These are phyloP conservation scores for Vimba vimba DNA, from an alignment of 2,113 vertebrate species.

Conservation along the genomic window DNA sequence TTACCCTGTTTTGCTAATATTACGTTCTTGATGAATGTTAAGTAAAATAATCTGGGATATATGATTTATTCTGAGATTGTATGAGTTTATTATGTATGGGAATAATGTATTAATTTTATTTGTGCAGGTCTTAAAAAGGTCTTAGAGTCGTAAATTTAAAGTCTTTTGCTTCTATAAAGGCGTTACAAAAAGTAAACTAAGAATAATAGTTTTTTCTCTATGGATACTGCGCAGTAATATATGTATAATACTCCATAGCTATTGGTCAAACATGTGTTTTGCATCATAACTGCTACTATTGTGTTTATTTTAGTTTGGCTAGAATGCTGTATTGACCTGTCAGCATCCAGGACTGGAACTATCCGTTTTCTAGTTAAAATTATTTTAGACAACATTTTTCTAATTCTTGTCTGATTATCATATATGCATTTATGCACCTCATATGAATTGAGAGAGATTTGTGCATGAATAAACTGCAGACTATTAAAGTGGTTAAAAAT, in stretches of 20 bases:
- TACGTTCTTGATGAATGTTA: too few relatives aligned
- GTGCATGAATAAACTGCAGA: background rate
- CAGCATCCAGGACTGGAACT: background rate
- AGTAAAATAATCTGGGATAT: too few relatives aligned
- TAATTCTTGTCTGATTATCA: background rate
- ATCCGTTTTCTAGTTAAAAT: background rate
- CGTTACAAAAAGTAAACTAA: background rate
- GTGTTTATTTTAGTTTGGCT: too few relatives aligned
- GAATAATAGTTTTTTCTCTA: background rate
- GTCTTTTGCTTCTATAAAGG: background rate
- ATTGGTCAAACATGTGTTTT: background rate
- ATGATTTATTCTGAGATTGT: too few relatives aligned
- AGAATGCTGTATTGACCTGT: too few relatives aligned
- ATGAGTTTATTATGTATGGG: too few relatives aligned
- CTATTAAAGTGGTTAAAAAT: background rate
- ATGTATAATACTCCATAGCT: background rate
- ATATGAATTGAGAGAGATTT: constrained; percentile 1
- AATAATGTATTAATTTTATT: too few relatives aligned
- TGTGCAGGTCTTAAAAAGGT: too few relatives aligned
- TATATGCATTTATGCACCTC: constrained; percentile 2
- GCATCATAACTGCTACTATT: too few relatives aligned
- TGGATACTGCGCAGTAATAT: background rate
- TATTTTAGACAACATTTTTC: background rate
- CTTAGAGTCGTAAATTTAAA: too few relatives aligned
- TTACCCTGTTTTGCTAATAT: too few relatives aligned